Evolutionary conservation across 2,888 invertebrate genomes (phyloP).

Genomic region (Dugesia japonica): DNA sequence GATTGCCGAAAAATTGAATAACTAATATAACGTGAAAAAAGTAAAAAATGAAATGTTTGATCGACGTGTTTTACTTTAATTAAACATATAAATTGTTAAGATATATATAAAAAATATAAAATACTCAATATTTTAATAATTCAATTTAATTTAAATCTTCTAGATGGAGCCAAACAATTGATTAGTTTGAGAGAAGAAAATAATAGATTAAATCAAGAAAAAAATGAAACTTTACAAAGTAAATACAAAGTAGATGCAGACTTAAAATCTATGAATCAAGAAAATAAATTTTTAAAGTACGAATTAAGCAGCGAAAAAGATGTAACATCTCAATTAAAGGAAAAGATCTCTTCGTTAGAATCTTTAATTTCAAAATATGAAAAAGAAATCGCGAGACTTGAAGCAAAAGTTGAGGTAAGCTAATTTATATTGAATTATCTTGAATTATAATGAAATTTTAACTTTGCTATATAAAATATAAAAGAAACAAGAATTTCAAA

Average conservation of each 20-base stretch:
- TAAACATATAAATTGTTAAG: too few relatives aligned
- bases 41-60: too few relatives aligned
- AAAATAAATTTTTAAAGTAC: background rate
- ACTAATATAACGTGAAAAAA: too few relatives aligned
- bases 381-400: background rate
- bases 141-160: background rate
- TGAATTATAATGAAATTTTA: too few relatives aligned
- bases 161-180: background rate
- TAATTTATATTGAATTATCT: too few relatives aligned
- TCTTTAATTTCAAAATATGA: background rate
- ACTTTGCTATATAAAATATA: too few relatives aligned
- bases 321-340: background rate
- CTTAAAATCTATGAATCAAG: background rate
- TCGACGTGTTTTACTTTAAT: too few relatives aligned
- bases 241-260: background rate
- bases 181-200: background rate
- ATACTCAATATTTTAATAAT: too few relatives aligned
- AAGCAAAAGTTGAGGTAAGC: background rate
- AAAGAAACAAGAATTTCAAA: too few relatives aligned
- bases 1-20: too few relatives aligned
- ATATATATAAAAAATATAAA: too few relatives aligned
- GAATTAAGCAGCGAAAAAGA: slow-evolving; percentile 1
- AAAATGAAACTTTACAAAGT: slow-evolving; percentile 7
- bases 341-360: background rate
- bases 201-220: background rate